These are phyloP conservation scores for Oreotragus oreotragus DNA, from an alignment of 2,113 vertebrate genomes.

Conservation along the genomic window DNA sequence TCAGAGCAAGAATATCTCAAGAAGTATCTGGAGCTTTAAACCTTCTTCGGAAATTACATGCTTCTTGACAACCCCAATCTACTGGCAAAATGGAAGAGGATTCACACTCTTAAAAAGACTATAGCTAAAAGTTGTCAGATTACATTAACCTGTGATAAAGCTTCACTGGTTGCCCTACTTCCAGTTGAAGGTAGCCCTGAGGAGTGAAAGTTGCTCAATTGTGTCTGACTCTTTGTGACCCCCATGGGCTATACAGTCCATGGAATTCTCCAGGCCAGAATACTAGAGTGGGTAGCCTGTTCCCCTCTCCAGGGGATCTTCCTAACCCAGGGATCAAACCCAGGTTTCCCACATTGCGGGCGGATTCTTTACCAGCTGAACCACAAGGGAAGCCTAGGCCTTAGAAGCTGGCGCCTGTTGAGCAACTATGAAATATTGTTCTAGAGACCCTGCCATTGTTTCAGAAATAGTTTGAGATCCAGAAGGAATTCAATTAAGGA, in stretches of 20 bases:
- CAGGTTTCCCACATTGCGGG: background rate
- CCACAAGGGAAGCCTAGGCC: background rate
- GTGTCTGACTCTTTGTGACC: background rate
- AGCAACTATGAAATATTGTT: background rate
- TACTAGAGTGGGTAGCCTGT: background rate
- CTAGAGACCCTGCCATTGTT: background rate
- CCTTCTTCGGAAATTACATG: background rate
- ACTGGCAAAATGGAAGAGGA: background rate
- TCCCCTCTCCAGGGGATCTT: background rate
- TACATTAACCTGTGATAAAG: background rate
- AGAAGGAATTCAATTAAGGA: background rate
- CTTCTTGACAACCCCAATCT: background rate
- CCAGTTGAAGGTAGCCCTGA: background rate
- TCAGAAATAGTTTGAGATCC: background rate
- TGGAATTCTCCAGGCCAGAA: background rate
- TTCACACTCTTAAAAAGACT: background rate
- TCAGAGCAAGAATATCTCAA: background rate
- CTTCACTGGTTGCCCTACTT: background rate
- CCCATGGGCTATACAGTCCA: background rate
- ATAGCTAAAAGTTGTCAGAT: background rate
- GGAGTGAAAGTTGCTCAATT: background rate
- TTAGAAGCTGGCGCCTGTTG: background rate
- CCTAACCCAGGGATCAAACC: background rate
- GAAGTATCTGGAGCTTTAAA: background rate
- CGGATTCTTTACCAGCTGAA: background rate